Percentiles rank a stretch among this genome's conserved stretches.
These are phyloP conservation scores for Micropoecilia bifurca DNA, from an alignment of 2,797 vertebrate genomes.

Conservation along the genomic window DNA sequence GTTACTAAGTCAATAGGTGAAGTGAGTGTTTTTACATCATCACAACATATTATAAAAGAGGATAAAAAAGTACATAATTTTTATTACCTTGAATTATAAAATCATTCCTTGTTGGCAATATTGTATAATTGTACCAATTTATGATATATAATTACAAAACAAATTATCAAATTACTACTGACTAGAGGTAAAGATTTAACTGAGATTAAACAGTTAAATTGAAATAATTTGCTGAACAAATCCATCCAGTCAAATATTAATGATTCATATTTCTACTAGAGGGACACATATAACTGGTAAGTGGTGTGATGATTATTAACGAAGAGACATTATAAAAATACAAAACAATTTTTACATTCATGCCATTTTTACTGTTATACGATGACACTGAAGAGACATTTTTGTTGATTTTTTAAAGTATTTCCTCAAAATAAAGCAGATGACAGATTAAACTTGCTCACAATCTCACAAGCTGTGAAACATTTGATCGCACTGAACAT, in stretches of 20 bases:
- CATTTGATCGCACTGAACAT: conserved; percentile 33
- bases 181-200: not conserved
- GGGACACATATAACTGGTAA: not conserved
- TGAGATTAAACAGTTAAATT: not conserved
- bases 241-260: not conserved
- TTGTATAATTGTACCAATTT: not conserved
- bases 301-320: not conserved
- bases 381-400: not conserved
- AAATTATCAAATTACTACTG: not conserved
- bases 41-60: not conserved
- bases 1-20: not conserved
- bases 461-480: conserved; percentile 27
- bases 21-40: not conserved
- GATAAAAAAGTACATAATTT: not conserved
- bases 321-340: not conserved
- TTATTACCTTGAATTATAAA: not conserved
- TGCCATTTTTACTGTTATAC: not conserved
- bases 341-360: not conserved
- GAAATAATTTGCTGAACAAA: not conserved
- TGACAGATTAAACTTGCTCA: not conserved
- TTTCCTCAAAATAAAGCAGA: not conserved
- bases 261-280: not conserved
- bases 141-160: not conserved
- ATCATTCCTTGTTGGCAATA: not conserved
- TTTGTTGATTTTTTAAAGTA: not conserved